phyloP scores from a whole-genome alignment of 2,113 vertebrate genomes.

The Picathartes gymnocephalus region DNA sequence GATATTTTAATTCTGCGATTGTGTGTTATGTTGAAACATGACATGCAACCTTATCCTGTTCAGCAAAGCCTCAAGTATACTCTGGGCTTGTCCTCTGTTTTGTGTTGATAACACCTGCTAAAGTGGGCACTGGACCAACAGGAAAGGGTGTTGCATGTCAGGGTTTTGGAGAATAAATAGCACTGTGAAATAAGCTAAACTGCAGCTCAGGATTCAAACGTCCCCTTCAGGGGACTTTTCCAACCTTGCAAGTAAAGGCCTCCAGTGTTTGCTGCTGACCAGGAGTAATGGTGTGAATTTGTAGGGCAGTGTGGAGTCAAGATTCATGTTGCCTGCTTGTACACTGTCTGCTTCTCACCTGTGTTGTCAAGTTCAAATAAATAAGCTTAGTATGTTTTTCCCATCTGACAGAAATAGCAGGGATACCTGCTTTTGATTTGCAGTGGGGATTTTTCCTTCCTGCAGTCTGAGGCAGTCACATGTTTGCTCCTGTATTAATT shows the following conservation, averaged over 20 bases:
- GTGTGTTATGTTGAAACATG: neutral
- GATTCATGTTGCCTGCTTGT: neutral
- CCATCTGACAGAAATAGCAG: neutral
- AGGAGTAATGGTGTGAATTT: neutral
- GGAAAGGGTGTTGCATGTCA: constrained; percentile 28
- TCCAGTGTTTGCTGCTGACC: neutral
- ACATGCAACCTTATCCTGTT: neutral
- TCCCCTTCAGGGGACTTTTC: neutral
- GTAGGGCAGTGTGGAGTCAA: neutral
- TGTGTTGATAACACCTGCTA: constrained; percentile 52
- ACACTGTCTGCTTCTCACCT: neutral
- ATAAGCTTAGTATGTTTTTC: neutral
- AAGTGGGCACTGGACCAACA: constrained; percentile 4
- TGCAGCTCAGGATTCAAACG: neutral
- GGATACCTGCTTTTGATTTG: neutral
- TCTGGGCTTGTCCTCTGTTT: constrained; percentile 11
- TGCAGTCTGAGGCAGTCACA: neutral
- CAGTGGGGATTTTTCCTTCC: neutral
- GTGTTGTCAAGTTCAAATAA: neutral
- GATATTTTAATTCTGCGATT: neutral
- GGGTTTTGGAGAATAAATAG: constrained; percentile 12
- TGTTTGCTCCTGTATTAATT: neutral
- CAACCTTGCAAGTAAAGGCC: neutral
- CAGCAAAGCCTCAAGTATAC: neutral
- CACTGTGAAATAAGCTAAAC: neutral